A percentile compares a stretch with the other conserved stretches of the same genome.
These are phyloP conservation scores for Drosophila rellima DNA, from an alignment of 2,888 invertebrate species.

Conservation along the genomic window DNA sequence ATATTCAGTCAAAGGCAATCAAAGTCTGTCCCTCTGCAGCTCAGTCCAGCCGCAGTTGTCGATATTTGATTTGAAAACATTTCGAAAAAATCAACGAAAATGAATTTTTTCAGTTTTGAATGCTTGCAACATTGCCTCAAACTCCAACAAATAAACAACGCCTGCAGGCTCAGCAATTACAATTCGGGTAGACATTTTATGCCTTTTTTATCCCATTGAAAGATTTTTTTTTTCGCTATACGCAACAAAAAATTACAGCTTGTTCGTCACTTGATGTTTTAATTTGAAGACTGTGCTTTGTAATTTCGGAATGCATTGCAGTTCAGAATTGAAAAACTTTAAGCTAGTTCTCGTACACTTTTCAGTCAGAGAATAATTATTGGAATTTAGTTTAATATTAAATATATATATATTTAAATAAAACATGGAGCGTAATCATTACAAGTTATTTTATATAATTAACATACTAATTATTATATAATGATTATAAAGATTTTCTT, in stretches of 20 bases:
- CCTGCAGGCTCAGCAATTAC: slow-evolving; percentile 64
- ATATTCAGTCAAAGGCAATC: slow-evolving; percentile 81
- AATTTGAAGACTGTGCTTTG: slow-evolving; percentile 49
- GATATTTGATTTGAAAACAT: slow-evolving; percentile 82
- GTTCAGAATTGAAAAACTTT: too few species aligned
- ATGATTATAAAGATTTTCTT: too few species aligned
- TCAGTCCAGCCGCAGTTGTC: slow-evolving; percentile 66
- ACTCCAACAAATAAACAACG: slow-evolving; percentile 62
- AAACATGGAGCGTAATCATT: background rate
- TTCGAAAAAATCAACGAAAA: slow-evolving; percentile 71
- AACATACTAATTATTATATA: too few species aligned
- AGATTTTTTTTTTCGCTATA: slow-evolving; percentile 36
- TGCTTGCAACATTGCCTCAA: slow-evolving; percentile 56
- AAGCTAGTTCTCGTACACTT: background rate
- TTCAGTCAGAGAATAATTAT: background rate
- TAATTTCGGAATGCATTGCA: slow-evolving; percentile 17
- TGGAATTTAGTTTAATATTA: background rate
- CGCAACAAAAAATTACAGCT: slow-evolving; percentile 14
- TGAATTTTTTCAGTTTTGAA: slow-evolving; percentile 55
- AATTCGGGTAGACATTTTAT: slow-evolving; percentile 50
- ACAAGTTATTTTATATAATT: too few species aligned
- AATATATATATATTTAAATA: background rate
- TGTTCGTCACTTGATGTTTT: slow-evolving; percentile 56
- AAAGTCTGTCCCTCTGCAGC: slow-evolving; percentile 56
- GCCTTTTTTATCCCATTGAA: slow-evolving; percentile 45